Evolutionary conservation across 2,888 invertebrate genomes (phyloP).

Genomic region (Cepaea hortensis): DNA sequence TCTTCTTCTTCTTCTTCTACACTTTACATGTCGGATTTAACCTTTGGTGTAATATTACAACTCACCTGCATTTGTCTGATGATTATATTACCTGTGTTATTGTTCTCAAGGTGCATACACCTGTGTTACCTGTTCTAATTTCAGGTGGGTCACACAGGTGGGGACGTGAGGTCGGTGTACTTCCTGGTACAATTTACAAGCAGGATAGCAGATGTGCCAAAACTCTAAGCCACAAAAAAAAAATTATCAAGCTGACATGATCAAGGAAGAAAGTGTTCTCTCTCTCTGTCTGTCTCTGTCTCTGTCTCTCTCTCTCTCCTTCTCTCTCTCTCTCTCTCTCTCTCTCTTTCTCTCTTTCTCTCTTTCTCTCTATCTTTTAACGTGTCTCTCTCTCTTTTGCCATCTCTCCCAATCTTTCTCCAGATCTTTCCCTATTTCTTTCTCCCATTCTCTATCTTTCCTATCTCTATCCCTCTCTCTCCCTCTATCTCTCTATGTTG

Average conservation of each 20-base stretch:
- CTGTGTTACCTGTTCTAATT: too few species aligned
- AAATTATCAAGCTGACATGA: background rate
- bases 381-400: background rate
- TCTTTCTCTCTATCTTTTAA: too few species aligned
- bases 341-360: background rate
- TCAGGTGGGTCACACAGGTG: too few species aligned
- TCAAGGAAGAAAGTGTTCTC: background rate
- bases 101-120: too few species aligned
- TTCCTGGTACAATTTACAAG: too few species aligned
- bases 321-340: background rate
- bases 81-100: too few species aligned
- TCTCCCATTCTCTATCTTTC: background rate
- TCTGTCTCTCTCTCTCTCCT: background rate
- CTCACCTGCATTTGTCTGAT: too few species aligned
- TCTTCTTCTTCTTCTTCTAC: background rate
- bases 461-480: background rate
- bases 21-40: too few species aligned
- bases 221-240: too few species aligned
- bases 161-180: too few species aligned
- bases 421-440: background rate
- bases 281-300: background rate
- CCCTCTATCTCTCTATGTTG: background rate
- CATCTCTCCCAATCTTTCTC: conserved; percentile 7
- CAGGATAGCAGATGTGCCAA: too few species aligned
- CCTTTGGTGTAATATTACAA: too few species aligned